Conservation (phyloP, 2,888 invertebrate species). For the Dynastes grantii region DNA sequence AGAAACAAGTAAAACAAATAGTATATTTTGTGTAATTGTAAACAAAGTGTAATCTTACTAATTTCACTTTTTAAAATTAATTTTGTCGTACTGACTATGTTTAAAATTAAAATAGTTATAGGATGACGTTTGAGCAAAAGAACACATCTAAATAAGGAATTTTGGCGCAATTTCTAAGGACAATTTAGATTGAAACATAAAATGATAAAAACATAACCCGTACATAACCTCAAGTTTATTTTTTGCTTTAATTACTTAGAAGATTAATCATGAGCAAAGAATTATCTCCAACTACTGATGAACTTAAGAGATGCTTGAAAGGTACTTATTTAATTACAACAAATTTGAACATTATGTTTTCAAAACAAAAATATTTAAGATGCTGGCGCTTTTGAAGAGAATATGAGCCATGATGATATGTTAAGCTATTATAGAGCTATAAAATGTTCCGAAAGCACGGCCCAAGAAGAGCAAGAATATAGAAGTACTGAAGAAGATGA, state of each 20-base stretch:
- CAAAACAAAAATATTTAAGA: slow-evolving; percentile 48
- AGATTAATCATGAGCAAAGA: slow-evolving; percentile 24
- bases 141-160: not conserved
- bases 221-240: slow-evolving; percentile 7
- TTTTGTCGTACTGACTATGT: too few relatives aligned
- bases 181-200: slow-evolving; percentile 1
- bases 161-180: slow-evolving; percentile 25
- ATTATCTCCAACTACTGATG: slow-evolving; percentile 2
- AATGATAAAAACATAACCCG: not conserved
- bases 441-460: slow-evolving; percentile 55
- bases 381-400: slow-evolving; percentile 55
- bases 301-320: slow-evolving; percentile 44
- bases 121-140: too few relatives aligned
- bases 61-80: too few relatives aligned
- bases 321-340: slow-evolving; percentile 32
- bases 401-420: slow-evolving; percentile 54
- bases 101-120: too few relatives aligned
- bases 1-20: too few relatives aligned
- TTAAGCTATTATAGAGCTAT: slow-evolving; percentile 53
- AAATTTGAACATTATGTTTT: not conserved
- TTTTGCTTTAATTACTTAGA: not conserved
- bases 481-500: slow-evolving; percentile 45
- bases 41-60: too few relatives aligned
- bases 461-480: slow-evolving; percentile 54
- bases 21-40: too few relatives aligned